Conservation (phyloP, 2,888 invertebrate genomes). For the Macropis europaea region DNA sequence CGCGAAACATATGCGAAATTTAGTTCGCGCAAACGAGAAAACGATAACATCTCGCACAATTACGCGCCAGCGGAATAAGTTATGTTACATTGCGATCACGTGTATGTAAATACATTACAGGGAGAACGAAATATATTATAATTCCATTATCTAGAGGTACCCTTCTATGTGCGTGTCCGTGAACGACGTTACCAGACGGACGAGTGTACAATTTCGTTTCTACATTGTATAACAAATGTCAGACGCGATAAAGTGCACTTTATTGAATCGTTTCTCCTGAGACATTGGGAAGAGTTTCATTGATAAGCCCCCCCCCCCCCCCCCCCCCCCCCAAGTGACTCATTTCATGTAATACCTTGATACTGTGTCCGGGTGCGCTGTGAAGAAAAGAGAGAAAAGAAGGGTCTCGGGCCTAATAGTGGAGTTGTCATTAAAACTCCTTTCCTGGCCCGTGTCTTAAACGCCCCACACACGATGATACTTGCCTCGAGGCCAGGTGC, state of each 20-base stretch:
- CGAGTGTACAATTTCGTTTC: slow-evolving; percentile 1
- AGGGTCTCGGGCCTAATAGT: too few species aligned
- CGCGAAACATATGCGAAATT: neutral
- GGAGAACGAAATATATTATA: neutral
- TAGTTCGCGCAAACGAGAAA: neutral
- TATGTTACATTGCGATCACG: neutral
- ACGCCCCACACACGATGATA: too few species aligned
- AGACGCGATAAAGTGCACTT: neutral
- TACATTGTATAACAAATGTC: neutral
- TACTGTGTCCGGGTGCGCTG: too few species aligned
- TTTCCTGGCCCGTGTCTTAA: too few species aligned
- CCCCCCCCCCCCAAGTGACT: too few species aligned
- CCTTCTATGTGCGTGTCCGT: neutral
- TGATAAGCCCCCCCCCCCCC: too few species aligned
- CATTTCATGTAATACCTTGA: neutral
- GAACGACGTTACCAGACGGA: neutral
- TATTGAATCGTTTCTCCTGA: neutral
- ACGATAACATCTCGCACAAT: slow-evolving; percentile 1
- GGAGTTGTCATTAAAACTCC: too few species aligned
- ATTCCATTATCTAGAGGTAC: neutral
- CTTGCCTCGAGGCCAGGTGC: too few species aligned
- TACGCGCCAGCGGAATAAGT: neutral
- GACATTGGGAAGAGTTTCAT: neutral
- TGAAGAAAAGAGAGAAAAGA: too few species aligned
- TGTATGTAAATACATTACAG: neutral